A percentile compares a stretch with the other conserved stretches of the same genome.
Evolutionary conservation across 2,797 vertebrate species (phyloP).

Genomic region (Cynopterus sphinx): DNA sequence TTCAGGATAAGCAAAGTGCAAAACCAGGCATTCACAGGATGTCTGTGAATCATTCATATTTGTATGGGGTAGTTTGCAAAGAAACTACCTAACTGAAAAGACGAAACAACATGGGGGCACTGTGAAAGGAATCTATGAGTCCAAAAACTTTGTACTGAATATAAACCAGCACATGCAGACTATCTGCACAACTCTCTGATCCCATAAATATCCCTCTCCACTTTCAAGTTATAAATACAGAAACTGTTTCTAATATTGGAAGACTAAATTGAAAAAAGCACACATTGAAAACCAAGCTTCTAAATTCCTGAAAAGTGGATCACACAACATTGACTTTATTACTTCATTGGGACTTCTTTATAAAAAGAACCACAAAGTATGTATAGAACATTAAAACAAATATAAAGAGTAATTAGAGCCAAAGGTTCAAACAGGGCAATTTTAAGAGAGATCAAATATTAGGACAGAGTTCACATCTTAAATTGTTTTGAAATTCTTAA

Average conservation of each 20-base stretch:
- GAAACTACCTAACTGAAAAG: background rate
- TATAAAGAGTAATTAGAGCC: conserved; percentile 61
- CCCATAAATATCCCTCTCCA: conserved; percentile 13
- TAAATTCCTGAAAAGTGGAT: conserved; percentile 49
- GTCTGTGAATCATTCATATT: conserved; percentile 21
- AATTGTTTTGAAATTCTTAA: conserved; percentile 72
- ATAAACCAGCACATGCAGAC: background rate
- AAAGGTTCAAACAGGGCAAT: conserved; percentile 59
- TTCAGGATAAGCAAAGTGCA: background rate
- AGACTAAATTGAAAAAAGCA: conserved; percentile 58
- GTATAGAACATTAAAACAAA: conserved; percentile 68
- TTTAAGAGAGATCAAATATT: conserved; percentile 70
- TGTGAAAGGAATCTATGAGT: background rate
- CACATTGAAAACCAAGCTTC: conserved; percentile 25
- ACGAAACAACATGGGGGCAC: background rate
- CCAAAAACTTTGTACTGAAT: background rate
- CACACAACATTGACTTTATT: conserved; percentile 66
- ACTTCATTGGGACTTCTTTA: conserved; percentile 55
- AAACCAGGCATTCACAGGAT: background rate
- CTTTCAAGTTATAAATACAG: conserved; percentile 49
- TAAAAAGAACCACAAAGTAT: conserved; percentile 31
- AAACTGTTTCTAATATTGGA: conserved; percentile 56
- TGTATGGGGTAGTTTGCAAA: background rate
- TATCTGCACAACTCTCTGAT: conserved; percentile 21
- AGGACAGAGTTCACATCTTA: conserved; percentile 70